Percentiles rank a stretch among this genome's conserved stretches.
phyloP scores from a whole-genome alignment of 2,888 invertebrate species.

The Agelastica alni region DNA sequence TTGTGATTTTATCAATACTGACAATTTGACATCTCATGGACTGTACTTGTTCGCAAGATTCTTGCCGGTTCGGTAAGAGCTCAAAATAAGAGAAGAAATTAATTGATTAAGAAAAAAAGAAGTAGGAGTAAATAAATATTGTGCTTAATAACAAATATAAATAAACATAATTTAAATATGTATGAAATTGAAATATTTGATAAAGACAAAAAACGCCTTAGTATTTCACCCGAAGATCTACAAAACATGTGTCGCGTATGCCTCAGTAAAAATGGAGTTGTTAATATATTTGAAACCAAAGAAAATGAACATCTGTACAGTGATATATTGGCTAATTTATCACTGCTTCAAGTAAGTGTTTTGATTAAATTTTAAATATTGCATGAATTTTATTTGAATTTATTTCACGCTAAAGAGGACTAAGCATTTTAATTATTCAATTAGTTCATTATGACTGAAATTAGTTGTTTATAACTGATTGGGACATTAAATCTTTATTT shows the following conservation, averaged over 20 bases:
- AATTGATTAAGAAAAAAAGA: neutral
- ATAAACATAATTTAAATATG: neutral
- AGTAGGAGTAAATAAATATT: neutral
- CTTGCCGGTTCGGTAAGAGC: too few relatives aligned
- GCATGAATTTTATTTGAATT: too few relatives aligned
- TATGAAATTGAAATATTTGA: slow-evolving; percentile 9
- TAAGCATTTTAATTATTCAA: too few relatives aligned
- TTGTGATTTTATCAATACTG: too few relatives aligned
- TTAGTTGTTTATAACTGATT: too few relatives aligned
- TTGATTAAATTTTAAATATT: too few relatives aligned
- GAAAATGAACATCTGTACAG: slow-evolving; percentile 3
- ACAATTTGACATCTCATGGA: too few relatives aligned
- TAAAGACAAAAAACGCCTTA: slow-evolving; percentile 1
- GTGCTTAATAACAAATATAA: neutral
- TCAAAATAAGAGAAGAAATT: neutral
- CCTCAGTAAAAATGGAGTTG: slow-evolving; percentile 5
- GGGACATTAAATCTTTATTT: too few relatives aligned
- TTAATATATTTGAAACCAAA: slow-evolving; percentile 8
- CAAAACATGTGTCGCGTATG: slow-evolving; percentile 6
- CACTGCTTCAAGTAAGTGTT: slow-evolving; percentile 5
- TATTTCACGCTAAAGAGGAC: too few relatives aligned
- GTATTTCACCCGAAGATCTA: slow-evolving; percentile 7
- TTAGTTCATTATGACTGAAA: too few relatives aligned
- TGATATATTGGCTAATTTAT: slow-evolving; percentile 2
- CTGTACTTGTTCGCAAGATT: too few relatives aligned